Conservation (phyloP, 2,113 vertebrate genomes). For the Genyomyrus donnyi region DNA sequence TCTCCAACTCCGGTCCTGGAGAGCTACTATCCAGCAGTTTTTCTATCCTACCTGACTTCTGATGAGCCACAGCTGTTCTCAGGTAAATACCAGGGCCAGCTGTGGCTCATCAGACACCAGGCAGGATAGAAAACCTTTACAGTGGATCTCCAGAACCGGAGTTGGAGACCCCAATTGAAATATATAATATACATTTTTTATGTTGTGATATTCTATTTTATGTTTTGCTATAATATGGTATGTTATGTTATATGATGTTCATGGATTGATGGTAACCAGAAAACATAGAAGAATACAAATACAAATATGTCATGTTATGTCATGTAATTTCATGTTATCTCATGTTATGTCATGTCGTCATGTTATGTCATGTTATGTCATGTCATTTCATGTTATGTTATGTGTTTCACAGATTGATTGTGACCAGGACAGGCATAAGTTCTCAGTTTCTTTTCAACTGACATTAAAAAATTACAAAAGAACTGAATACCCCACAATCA, state of each 20-base stretch:
- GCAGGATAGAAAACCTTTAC: background rate
- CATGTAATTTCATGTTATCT: background rate
- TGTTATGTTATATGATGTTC: background rate
- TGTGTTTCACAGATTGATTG: background rate
- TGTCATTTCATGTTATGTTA: background rate
- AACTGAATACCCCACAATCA: background rate
- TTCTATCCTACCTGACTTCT: too few relatives aligned
- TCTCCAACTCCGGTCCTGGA: background rate
- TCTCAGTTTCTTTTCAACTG: background rate
- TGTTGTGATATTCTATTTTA: background rate
- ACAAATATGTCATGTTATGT: background rate
- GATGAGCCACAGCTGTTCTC: background rate
- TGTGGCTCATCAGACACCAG: background rate
- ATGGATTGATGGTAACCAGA: background rate
- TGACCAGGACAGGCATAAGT: background rate
- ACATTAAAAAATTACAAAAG: background rate
- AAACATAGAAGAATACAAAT: background rate
- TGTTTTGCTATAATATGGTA: background rate
- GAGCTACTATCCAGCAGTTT: background rate
- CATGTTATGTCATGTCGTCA: background rate
- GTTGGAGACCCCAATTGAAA: too few relatives aligned
- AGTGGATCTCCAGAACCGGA: too few relatives aligned
- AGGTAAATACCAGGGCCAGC: background rate
- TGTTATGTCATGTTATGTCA: background rate
- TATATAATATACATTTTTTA: background rate